Evolutionary conservation across 2,888 invertebrate species (phyloP).

Genomic region (Synanthedon formicaeformis): DNA sequence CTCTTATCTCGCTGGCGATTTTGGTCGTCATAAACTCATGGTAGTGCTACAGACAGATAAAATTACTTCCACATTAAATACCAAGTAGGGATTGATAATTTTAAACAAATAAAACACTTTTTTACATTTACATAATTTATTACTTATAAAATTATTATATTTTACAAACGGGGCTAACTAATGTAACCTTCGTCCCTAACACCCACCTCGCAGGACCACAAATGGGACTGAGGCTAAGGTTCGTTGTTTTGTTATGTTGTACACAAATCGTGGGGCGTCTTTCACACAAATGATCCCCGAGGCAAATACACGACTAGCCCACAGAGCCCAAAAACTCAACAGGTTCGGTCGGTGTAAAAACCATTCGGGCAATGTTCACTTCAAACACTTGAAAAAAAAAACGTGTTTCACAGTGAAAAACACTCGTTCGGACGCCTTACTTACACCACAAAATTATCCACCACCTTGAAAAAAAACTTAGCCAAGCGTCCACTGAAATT

Average conservation of each 20-base stretch:
- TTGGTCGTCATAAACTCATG: too few species aligned
- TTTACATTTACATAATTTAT: too few species aligned
- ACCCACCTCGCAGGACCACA: slow-evolving; percentile 8
- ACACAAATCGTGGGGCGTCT: too few species aligned
- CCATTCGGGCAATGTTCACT: not conserved
- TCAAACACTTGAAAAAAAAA: not conserved
- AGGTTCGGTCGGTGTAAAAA: slow-evolving; percentile 32
- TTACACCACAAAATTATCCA: slow-evolving; percentile 2
- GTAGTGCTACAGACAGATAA: too few species aligned
- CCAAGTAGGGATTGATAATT: too few species aligned
- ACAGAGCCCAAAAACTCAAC: slow-evolving; percentile 15
- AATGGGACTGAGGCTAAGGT: not conserved
- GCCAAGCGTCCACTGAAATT: slow-evolving; percentile 1
- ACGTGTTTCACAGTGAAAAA: not conserved
- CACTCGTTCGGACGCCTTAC: not conserved
- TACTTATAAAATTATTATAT: too few species aligned
- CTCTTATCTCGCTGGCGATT: too few species aligned
- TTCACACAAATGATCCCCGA: not conserved
- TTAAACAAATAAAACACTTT: too few species aligned
- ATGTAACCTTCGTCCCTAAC: slow-evolving; percentile 4
- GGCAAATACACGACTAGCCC: slow-evolving; percentile 32
- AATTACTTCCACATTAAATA: too few species aligned
- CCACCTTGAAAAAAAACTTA: slow-evolving; percentile 8
- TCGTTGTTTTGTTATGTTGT: too few species aligned
- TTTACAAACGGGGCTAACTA: too few species aligned